Evolutionary conservation across 2,113 vertebrate genomes (phyloP).

Genomic region (Phycodurus eques): DNA sequence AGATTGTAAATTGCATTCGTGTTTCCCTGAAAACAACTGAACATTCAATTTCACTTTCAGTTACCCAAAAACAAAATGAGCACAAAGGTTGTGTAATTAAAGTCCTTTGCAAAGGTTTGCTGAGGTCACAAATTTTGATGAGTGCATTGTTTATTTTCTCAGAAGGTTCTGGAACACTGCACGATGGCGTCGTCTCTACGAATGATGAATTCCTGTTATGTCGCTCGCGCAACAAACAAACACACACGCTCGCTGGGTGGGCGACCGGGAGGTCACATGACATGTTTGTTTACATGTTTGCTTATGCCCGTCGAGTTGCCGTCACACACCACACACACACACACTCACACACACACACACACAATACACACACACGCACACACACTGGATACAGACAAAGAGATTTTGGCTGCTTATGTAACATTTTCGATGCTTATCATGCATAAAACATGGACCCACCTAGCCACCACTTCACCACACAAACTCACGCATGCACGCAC

Average conservation of each 20-base stretch:
- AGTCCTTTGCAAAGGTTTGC: background rate
- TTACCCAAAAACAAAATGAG: background rate
- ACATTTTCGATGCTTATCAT: slow-evolving; percentile 69
- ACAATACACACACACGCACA: slow-evolving; percentile 1
- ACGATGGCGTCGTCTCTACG: slow-evolving; percentile 48
- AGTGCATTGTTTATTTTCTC: slow-evolving; percentile 61
- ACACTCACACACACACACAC: slow-evolving; percentile 6
- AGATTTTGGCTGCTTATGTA: slow-evolving; percentile 58
- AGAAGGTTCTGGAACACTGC: slow-evolving; percentile 36
- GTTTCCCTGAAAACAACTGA: background rate
- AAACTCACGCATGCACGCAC: background rate
- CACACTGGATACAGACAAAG: slow-evolving; percentile 31
- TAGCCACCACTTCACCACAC: background rate
- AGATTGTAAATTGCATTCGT: too few species aligned
- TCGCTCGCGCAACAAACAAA: slow-evolving; percentile 45
- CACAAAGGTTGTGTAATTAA: background rate
- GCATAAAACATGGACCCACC: slow-evolving; percentile 46
- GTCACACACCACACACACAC: background rate
- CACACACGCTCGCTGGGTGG: background rate
- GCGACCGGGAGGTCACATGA: background rate
- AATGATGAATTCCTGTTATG: slow-evolving; percentile 69
- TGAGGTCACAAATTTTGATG: background rate
- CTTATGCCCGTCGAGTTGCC: background rate
- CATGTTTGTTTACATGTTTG: background rate
- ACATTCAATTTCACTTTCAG: background rate